phyloP scores from a whole-genome alignment of 2,888 invertebrate genomes.

The Julus scandinavius region DNA sequence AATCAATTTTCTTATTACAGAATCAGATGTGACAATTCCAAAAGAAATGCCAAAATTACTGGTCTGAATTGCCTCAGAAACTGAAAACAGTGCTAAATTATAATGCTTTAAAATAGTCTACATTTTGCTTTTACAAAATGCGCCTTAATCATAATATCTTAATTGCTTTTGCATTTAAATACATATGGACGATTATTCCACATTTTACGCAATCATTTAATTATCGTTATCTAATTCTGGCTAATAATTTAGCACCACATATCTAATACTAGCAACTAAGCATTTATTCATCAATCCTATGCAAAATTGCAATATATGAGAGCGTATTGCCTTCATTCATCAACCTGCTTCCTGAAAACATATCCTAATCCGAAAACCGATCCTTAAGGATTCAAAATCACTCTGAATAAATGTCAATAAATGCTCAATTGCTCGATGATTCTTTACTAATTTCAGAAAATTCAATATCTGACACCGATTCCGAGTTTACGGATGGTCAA shows the following conservation, averaged over 20 bases:
- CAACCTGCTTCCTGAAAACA: not conserved
- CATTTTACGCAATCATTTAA: too few relatives aligned
- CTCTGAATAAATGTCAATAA: not conserved
- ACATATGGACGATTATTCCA: too few relatives aligned
- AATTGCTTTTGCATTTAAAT: too few relatives aligned
- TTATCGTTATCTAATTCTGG: too few relatives aligned
- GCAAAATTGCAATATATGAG: not conserved
- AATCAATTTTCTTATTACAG: not conserved
- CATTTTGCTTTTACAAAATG: too few relatives aligned
- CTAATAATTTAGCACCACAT: not conserved
- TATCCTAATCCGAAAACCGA: not conserved
- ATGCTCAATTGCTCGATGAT: not conserved
- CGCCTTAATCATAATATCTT: too few relatives aligned
- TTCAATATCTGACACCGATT: constrained; percentile 48
- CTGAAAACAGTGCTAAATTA: too few relatives aligned
- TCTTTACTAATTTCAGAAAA: constrained; percentile 48
- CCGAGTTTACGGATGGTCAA: constrained; percentile 11
- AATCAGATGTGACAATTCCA: not conserved
- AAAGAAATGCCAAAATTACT: not conserved
- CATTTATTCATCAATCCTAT: not conserved
- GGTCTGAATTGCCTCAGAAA: not conserved
- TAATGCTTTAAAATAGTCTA: too few relatives aligned
- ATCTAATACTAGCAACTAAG: not conserved
- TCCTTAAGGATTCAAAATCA: not conserved
- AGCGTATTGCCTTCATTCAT: not conserved